phyloP scores from a whole-genome alignment of 2,888 invertebrate genomes.

The Pristionchus arcanus region DNA sequence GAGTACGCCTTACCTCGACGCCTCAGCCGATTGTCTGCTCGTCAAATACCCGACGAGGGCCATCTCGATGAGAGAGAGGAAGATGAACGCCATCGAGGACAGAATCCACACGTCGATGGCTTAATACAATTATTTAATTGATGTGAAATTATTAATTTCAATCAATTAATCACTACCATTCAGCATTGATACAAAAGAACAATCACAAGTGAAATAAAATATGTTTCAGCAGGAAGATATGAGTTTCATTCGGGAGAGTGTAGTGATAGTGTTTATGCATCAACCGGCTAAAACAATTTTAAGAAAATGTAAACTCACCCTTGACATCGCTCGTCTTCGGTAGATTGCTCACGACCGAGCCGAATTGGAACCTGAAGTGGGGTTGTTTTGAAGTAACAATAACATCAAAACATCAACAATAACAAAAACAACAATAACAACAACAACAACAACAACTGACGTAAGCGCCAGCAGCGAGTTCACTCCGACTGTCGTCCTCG shows the following conservation, averaged over 20 bases:
- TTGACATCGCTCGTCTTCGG: constrained; percentile 79
- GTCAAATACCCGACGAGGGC: constrained; percentile 76
- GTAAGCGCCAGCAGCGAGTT: constrained; percentile 76
- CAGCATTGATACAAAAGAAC: no score
- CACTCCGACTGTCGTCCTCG: constrained; percentile 79
- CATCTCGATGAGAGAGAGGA: constrained; percentile 77
- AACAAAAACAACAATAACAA: constrained; percentile 2
- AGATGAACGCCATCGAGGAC: constrained; percentile 79
- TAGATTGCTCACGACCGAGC: constrained; percentile 77
- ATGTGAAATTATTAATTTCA: no score
- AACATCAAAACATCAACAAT: neutral
- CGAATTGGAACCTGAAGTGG: constrained; percentile 75
- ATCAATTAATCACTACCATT: no score
- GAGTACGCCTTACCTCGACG: neutral
- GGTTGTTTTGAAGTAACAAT: neutral
- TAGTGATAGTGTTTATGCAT: no score
- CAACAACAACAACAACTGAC: constrained; percentile 56
- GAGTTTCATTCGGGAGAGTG: neutral
- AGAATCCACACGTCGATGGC: constrained; percentile 79
- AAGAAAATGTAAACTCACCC: constrained; percentile 54
- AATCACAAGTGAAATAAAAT: neutral
- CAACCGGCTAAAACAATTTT: no score
- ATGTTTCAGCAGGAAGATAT: neutral
- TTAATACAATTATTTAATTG: constrained; percentile 5
- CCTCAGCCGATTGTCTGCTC: constrained; percentile 1